Evolutionary conservation across 2,888 invertebrate species (phyloP), one percentile per base, ranked within the genome.

Genomic region (Ernsta delagoae): DNA sequence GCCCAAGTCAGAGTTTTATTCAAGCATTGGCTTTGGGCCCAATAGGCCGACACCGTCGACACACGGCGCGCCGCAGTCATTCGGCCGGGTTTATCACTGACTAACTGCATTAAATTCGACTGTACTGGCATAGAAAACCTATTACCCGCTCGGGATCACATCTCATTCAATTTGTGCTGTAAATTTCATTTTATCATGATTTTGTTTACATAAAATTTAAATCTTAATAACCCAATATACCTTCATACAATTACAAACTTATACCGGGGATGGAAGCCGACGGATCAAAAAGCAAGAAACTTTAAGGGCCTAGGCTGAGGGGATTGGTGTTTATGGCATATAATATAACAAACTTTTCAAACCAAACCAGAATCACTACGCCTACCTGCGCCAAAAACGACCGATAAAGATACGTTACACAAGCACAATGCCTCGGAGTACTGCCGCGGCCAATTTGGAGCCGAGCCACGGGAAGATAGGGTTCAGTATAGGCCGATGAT

Each of bases 101-200:
- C 75, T 71, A 78, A 75, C 75, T 76, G 78, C 77, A 79, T 78
- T 75, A 71, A 75, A 80, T 83, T 78, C 75, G 74, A 80, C 79
- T 82, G 82, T 83, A 81, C 77, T 9, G 9, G 78, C 83, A 86
- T 80, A 84, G 78, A 86, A 83, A 86, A 73, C 76, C 73, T 79
- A 80, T 80, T 77, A 78, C 73, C 76, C 75, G 73, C 77, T 76
- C 73, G 75, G 36, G 61, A 67, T 67, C n/a, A n/a, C 65, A 57
- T 65, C 48, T 36, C 48, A 36, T 6, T 48, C 43, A 48, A 57
- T 48, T 65, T 57, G 34, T 16, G 36, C 11, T 56, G 5, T 36
- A 3, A 50, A n/a, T 36, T 50, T 50, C 11, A 24, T 24, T n/a
- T n/a, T n/a, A n/a, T n/a, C 1, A 24, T 24, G 24, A 24, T 3